phyloP scores from a whole-genome alignment of 2,113 vertebrate species.

The Triplophysa tibetana region DNA sequence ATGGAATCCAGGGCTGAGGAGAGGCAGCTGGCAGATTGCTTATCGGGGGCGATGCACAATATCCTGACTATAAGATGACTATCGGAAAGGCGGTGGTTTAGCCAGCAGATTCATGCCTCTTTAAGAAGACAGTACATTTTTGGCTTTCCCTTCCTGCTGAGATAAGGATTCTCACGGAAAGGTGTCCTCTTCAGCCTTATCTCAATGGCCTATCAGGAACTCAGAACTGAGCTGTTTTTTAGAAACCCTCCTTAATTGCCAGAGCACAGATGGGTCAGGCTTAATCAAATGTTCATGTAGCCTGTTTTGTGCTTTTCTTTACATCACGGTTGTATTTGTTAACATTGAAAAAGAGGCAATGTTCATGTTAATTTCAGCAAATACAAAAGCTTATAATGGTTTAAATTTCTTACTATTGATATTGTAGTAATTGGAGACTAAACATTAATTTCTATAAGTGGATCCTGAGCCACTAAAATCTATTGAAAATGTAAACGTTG shows the following conservation, averaged over 20 bases:
- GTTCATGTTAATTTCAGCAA: too few species aligned
- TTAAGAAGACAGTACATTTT: constrained; percentile 65
- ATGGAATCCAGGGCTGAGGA: constrained; percentile 57
- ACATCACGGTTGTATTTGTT: too few species aligned
- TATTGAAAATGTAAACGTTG: too few species aligned
- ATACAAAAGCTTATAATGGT: too few species aligned
- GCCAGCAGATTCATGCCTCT: constrained; percentile 65
- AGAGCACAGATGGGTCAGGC: not conserved
- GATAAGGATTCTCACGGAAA: constrained; percentile 70
- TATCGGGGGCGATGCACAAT: constrained; percentile 65
- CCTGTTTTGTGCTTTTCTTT: too few species aligned
- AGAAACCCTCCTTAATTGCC: constrained; percentile 29
- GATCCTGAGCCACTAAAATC: too few species aligned
- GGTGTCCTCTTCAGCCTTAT: constrained; percentile 54
- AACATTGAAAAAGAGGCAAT: too few species aligned
- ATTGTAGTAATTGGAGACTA: too few species aligned
- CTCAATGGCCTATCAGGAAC: constrained; percentile 49
- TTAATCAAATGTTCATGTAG: not conserved
- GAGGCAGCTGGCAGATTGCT: constrained; percentile 65
- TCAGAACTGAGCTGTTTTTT: constrained; percentile 43
- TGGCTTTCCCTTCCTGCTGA: constrained; percentile 60
- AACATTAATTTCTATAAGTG: too few species aligned
- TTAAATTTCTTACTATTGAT: too few species aligned
- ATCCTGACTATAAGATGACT: constrained; percentile 64
- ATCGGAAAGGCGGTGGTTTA: constrained; percentile 59